phyloP scores from a whole-genome alignment of 2,888 invertebrate species.

The Dorcus parallelipipedus region DNA sequence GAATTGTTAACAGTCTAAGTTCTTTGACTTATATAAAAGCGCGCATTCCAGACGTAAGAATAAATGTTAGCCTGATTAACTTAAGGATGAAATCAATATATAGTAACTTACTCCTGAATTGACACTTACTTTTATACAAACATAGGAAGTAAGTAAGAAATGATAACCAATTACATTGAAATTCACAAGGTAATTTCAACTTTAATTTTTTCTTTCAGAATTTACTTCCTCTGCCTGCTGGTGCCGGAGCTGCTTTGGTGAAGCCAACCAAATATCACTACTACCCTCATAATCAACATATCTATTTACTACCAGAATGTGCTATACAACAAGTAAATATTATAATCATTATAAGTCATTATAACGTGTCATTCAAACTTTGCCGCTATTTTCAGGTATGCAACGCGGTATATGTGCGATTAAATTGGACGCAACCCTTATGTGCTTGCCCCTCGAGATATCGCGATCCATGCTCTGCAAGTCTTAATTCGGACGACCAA shows the following conservation, averaged over 20 bases:
- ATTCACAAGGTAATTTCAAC: too few species aligned
- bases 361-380: not conserved
- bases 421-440: conserved; percentile 89
- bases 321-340: conserved; percentile 80
- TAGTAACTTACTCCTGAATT: too few species aligned
- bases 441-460: conserved; percentile 89
- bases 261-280: conserved; percentile 92
- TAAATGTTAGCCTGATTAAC: too few species aligned
- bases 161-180: too few species aligned
- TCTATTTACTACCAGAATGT: conserved; percentile 88
- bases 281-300: conserved; percentile 91
- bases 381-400: conserved; percentile 64
- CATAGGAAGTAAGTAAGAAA: too few species aligned
- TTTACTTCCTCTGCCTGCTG: conserved; percentile 62
- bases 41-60: too few species aligned
- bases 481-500: conserved; percentile 83
- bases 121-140: too few species aligned
- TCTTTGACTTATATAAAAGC: too few species aligned
- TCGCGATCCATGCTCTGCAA: conserved; percentile 87
- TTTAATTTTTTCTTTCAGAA: conserved; percentile 55
- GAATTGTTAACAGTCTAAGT: too few species aligned
- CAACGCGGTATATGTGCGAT: conserved; percentile 87
- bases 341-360: not conserved
- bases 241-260: conserved; percentile 62
- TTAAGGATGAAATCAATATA: too few species aligned